Evolutionary conservation across 2,797 vertebrate species (phyloP), one percentile per base, ranked within the genome.

Genomic region (Etheostoma nigrum): DNA sequence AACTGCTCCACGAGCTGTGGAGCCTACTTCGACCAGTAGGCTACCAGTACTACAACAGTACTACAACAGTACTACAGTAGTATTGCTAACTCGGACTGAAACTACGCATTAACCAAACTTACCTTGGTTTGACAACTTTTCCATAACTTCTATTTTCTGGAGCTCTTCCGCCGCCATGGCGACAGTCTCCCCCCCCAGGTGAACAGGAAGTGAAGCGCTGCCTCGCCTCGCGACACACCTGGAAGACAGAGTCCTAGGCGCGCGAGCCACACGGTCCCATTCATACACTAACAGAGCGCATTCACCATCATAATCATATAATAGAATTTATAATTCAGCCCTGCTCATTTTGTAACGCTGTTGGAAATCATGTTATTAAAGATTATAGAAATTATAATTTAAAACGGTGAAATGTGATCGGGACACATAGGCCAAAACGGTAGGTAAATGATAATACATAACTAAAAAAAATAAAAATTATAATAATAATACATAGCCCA

Each of bases 181-280:
- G 44, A 36, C 4, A 48, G 0, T 3, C 7, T 30, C 30, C 30
- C 30, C 30, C 30, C 30, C 30, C 30, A 30, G 30, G 30, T 30
- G 30, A 30, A 79, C 91, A 78, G 88, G 90, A 93, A 94, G 85
- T 83, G 90, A 93, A 93, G 85, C 83, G 68, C 14, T 3, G 10
- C 42, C 18, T 5, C 25, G 8, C 47, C 18, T 5, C 25, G 18
- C 2, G 68, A 71, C 78, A 80, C 83, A 82, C 85, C 84, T 80
- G 71, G 4, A 2, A 6, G 53, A 30, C 40, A 13, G 42, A 33
- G 6, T 8, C 33, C 30, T 7, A 6, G 33, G 27, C n/a, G 67
- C 0, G 0, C 55, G 2, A 36, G 6, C 30, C 30, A 30, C 27
- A 27, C 30, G 30, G 5, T 30, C 30, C 30, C 5, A 6, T 1